Evolutionary conservation across 2,113 vertebrate species (phyloP), one percentile per base, ranked within the genome.

Genomic region (Xenus cinereus): DNA sequence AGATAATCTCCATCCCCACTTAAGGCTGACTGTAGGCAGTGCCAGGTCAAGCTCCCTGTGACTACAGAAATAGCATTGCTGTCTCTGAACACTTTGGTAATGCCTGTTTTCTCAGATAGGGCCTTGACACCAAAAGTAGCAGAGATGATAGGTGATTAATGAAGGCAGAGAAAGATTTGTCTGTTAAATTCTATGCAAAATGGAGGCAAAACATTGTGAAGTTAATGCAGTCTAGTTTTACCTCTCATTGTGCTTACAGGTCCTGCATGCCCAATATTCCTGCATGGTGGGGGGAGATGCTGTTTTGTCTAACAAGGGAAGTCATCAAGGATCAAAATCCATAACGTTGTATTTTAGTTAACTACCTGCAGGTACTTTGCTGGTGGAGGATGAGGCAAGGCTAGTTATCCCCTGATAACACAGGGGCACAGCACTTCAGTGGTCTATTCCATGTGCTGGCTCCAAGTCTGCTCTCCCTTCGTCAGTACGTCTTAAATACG

Each of bases 391-490:
- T 9, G 10, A 72, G 20, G 20, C 1, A 2, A 68, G 15, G 39
- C 3, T 41, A 22, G 4, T 53, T 80, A 39, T 27, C 24, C 37
- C 39, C 32, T 87, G 32, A 3, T 46, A 59, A 53, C 9, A 13
- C 4, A 1, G 0, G 7, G 39, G 5, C 19, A 35, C 35, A 69
- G 17, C 11, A 24, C 12, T 9, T 17, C 3, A 3, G 6, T 11
- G 64, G 33, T 50, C 48, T 23, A 35, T 41, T 85, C 54, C 14
- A 4, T 22, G 21, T 62, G 37, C 60, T 71, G 73, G 33, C 43
- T 73, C 30, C n/a, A 39, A 7, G 1, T 56, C 90, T 88, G 51
- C 26, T 85, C 26, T 92, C 48, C 30, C 14, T 76, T 73, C 14
- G 12, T 46, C n/a, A 54, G 19, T 45, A 27, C 15, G 11, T 6